Evolutionary conservation across 2,888 invertebrate genomes (phyloP).

Genomic region (Physocephala rufipes): DNA sequence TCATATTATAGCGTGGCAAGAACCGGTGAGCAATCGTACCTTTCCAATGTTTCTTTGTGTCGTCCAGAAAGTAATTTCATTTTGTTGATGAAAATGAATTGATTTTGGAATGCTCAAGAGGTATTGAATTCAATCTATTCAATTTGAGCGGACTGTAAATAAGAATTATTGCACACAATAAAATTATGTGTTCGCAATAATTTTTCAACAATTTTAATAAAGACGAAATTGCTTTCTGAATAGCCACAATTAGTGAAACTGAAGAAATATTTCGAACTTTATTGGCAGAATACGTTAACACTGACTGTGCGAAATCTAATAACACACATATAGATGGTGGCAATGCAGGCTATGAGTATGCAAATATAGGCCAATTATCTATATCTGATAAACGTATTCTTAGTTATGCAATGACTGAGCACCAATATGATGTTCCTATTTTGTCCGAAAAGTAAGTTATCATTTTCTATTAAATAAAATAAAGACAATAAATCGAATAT

Average conservation of each 20-base stretch:
- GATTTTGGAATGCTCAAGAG: no score
- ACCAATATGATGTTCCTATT: conserved; percentile 90
- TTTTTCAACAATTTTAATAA: no score
- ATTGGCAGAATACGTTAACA: conserved; percentile 88
- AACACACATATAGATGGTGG: conserved; percentile 69
- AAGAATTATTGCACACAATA: no score
- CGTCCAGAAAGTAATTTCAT: no score
- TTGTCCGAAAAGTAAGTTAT: conserved; percentile 72
- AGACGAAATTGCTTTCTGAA: no score
- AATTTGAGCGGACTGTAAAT: no score
- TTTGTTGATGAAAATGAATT: no score
- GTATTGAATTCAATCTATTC: no score
- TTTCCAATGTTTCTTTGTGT: conserved; percentile 2
- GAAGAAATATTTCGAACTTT: no score
- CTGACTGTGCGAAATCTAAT: conserved; percentile 82
- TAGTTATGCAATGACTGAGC: conserved; percentile 76
- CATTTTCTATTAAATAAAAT: conserved; percentile 1
- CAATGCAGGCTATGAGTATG: conserved; percentile 85
- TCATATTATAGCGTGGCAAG: conserved; percentile 65
- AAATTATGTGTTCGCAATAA: no score
- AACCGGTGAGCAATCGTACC: conserved; percentile 56
- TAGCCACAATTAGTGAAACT: no score
- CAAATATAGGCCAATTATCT: conserved; percentile 68
- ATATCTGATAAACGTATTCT: conserved; percentile 56
- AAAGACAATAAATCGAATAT: conserved; percentile 7